Conservation (phyloP, 2,113 vertebrate genomes). For the Myotis lucifugus region DNA sequence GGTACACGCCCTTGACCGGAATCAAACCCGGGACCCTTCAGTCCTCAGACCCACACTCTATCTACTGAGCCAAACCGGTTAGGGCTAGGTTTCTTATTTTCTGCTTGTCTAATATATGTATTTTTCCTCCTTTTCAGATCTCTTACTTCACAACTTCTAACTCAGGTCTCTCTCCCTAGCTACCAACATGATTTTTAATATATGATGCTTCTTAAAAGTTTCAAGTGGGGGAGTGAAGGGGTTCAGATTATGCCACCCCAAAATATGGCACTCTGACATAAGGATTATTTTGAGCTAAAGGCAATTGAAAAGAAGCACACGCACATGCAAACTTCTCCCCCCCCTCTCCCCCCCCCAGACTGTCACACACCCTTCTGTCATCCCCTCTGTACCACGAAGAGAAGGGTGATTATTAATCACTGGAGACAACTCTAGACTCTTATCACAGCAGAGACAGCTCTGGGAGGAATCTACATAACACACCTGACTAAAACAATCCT, state of each 20-base stretch:
- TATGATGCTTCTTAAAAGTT: not conserved
- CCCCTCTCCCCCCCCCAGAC: rapidly evolving
- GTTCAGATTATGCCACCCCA: not conserved
- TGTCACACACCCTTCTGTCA: not conserved
- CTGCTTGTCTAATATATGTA: not conserved
- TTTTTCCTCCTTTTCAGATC: not conserved
- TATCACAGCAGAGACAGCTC: not conserved
- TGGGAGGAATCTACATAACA: not conserved
- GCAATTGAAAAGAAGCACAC: not conserved
- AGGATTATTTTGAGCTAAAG: not conserved
- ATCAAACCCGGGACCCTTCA: too few species aligned
- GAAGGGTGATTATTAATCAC: not conserved
- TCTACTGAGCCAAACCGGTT: too few species aligned
- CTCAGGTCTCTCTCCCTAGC: not conserved
- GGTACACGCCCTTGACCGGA: too few species aligned
- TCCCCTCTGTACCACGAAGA: not conserved
- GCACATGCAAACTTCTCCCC: not conserved
- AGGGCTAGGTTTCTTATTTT: not conserved
- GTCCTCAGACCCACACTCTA: too few species aligned
- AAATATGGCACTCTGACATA: not conserved
- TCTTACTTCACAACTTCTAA: not conserved
- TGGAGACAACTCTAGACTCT: not conserved
- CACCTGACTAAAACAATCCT: not conserved
- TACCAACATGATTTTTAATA: not conserved
- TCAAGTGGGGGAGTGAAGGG: not conserved